phyloP scores from a whole-genome alignment of 2,113 vertebrate species.

The Cromileptes altivelis region DNA sequence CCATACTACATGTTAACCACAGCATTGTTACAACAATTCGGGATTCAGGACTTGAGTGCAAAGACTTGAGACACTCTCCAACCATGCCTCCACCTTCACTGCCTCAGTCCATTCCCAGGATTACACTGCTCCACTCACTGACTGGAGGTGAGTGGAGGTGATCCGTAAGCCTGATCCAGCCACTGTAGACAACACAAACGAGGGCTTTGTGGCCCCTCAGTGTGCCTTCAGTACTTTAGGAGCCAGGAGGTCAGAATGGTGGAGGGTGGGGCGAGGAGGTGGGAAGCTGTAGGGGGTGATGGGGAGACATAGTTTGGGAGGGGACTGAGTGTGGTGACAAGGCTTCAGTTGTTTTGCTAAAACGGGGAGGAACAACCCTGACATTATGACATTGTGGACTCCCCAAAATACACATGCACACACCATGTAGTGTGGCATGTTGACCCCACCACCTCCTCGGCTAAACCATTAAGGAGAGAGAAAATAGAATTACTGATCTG shows the following conservation, averaged over 20 bases:
- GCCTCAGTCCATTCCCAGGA: not conserved
- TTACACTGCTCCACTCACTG: not conserved
- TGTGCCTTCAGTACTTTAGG: conserved; percentile 71
- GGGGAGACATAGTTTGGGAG: conserved; percentile 48
- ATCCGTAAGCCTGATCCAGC: conserved; percentile 47
- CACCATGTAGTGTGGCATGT: conserved; percentile 27
- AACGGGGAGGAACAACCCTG: conserved; percentile 69
- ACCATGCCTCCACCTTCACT: not conserved
- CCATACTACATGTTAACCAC: no score
- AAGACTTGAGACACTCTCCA: not conserved
- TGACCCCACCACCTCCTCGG: conserved; percentile 61
- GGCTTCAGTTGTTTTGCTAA: conserved; percentile 77
- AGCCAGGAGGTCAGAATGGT: conserved; percentile 81
- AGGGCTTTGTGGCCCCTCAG: conserved; percentile 79
- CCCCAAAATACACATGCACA: conserved; percentile 47
- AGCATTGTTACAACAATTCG: no score
- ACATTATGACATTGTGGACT: conserved; percentile 75
- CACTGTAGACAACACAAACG: conserved; percentile 72
- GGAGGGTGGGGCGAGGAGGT: conserved; percentile 77
- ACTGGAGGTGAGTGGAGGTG: conserved; percentile 50
- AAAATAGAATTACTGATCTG: conserved; percentile 51
- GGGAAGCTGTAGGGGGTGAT: conserved; percentile 61
- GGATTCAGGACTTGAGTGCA: no score
- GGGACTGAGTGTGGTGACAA: conserved; percentile 68
- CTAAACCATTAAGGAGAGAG: conserved; percentile 20